Conservation (phyloP, 1,140 invertebrate species). For the Philopotamus ludificatus region DNA sequence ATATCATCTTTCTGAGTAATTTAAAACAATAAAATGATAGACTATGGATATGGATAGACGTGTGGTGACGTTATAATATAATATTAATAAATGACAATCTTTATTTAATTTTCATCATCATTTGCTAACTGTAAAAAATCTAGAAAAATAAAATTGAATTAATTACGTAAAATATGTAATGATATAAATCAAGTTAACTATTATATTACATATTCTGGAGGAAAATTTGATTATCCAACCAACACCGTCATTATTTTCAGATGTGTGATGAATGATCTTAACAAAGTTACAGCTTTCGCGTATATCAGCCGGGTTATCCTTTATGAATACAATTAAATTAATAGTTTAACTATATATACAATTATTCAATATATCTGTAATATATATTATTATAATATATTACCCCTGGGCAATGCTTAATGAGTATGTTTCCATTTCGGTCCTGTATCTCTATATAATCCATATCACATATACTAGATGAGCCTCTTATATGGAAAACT, state of each 20-base stretch:
- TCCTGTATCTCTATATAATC: constrained; percentile 26
- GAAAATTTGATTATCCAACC: constrained; percentile 11
- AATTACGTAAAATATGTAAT: not conserved
- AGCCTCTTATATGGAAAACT: constrained; percentile 26
- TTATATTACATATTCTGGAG: not conserved
- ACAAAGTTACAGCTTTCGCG: constrained; percentile 2
- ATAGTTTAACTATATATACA: not conserved
- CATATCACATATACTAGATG: constrained; percentile 3
- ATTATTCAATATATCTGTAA: not conserved
- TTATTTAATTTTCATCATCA: not conserved
- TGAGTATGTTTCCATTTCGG: constrained; percentile 2
- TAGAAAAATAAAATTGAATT: not conserved
- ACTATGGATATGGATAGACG: too few species aligned
- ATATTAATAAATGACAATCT: too few species aligned
- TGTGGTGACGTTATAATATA: too few species aligned
- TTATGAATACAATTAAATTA: not conserved
- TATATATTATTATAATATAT: not conserved
- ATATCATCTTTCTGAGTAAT: too few species aligned
- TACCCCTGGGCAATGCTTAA: constrained; percentile 28
- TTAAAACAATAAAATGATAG: too few species aligned
- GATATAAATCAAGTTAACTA: not conserved
- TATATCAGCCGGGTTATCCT: constrained; percentile 2
- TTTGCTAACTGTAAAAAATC: not conserved
- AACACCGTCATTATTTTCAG: constrained; percentile 13
- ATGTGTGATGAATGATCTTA: constrained; percentile 24